Evolutionary conservation across 2,797 vertebrate genomes (phyloP).

Genomic region (Gymnothorax reevesii): DNA sequence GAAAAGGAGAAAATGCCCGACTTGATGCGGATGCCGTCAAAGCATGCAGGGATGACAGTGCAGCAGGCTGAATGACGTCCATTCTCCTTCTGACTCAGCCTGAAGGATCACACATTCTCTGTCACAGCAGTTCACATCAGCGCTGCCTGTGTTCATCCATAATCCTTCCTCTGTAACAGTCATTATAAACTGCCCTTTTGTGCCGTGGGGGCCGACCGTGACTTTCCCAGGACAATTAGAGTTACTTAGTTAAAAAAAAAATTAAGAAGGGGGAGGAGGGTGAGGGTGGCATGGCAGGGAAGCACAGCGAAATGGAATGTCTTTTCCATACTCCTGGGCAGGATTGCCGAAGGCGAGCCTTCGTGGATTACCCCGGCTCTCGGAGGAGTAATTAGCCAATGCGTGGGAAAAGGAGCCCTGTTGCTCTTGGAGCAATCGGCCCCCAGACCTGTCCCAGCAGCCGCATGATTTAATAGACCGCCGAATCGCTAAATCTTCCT

Average conservation of each 20-base stretch:
- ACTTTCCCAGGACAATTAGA: conserved; percentile 98
- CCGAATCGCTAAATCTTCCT: conserved; percentile 62
- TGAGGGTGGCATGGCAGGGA: conserved; percentile 35
- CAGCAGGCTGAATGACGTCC: background rate
- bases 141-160: conserved; percentile 75
- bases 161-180: conserved; percentile 87
- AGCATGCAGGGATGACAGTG: background rate
- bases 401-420: conserved; percentile 76
- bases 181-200: conserved; percentile 85
- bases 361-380: conserved; percentile 72
- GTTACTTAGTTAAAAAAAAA: conserved; percentile 83
- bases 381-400: conserved; percentile 67
- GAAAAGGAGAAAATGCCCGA: background rate
- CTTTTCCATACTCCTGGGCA: conserved; percentile 13
- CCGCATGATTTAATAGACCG: conserved; percentile 63
- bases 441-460: conserved; percentile 64
- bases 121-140: conserved; percentile 77
- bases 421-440: conserved; percentile 74
- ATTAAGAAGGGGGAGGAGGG: conserved; percentile 45
- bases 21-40: background rate
- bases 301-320: background rate
- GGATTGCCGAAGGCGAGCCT: conserved; percentile 52
- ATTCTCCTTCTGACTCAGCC: conserved; percentile 43
- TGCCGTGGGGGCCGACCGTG: conserved; percentile 76
- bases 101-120: conserved; percentile 68